phyloP scores from a whole-genome alignment of 2,113 vertebrate species.

The Agapornis roseicollis region DNA sequence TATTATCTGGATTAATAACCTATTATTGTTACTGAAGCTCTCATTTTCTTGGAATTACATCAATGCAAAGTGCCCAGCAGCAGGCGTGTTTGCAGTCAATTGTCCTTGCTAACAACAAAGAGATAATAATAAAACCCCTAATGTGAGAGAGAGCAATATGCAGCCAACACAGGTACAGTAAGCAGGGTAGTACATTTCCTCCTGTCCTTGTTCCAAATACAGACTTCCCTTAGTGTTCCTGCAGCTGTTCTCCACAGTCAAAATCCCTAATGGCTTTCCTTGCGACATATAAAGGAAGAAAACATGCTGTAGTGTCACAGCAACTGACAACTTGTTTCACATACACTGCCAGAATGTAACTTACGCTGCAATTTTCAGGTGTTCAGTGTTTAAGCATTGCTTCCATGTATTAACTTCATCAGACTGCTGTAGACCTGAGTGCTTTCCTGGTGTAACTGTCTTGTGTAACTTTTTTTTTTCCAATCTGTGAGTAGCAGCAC shows the following conservation, averaged over 20 bases:
- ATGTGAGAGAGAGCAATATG: neutral
- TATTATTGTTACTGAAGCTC: neutral
- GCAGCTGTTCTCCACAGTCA: neutral
- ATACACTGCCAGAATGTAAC: neutral
- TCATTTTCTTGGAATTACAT: conserved; percentile 7
- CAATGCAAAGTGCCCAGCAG: neutral
- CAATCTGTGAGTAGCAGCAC: neutral
- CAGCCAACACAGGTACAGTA: neutral
- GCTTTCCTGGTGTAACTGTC: neutral
- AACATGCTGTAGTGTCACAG: neutral
- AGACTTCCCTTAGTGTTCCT: neutral
- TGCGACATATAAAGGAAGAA: neutral
- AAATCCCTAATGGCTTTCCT: neutral
- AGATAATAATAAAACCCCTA: neutral
- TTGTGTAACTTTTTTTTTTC: neutral
- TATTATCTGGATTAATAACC: neutral
- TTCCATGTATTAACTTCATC: neutral
- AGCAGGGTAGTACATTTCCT: neutral
- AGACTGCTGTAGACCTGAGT: neutral
- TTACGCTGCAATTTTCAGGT: neutral
- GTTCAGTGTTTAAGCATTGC: neutral
- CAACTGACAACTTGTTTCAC: neutral
- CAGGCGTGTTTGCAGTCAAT: neutral
- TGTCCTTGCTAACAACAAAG: neutral
- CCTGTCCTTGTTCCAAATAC: neutral